Percentiles rank a stretch among this genome's conserved stretches.
These are phyloP conservation scores for Zaprionus africanus DNA, from an alignment of 1,140 invertebrate genomes.

Conservation along the genomic window DNA sequence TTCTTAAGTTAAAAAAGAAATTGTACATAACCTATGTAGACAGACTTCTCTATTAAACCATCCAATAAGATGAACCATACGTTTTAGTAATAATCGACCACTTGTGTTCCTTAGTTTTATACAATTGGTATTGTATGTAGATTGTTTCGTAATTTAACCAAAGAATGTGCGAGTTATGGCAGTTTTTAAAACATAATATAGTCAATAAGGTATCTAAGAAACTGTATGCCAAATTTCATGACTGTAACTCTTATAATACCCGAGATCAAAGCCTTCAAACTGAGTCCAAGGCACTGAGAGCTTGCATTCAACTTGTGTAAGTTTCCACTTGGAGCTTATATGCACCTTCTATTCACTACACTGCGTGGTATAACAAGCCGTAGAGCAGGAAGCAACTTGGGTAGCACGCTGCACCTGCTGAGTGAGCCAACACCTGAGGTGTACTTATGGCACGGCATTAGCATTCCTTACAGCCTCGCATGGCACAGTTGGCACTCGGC, in stretches of 20 bases:
- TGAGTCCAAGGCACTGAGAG: neutral
- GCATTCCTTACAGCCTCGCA: conserved; percentile 77
- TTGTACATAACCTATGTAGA: too few relatives aligned
- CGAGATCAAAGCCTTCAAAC: neutral
- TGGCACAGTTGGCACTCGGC: conserved; percentile 7
- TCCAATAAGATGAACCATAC: too few relatives aligned
- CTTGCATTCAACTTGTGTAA: neutral
- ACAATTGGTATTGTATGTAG: too few relatives aligned
- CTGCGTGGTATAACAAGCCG: conserved; percentile 1
- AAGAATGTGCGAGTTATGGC: too few relatives aligned
- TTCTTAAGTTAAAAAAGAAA: too few relatives aligned
- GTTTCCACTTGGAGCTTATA: too few relatives aligned
- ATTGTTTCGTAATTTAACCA: too few relatives aligned
- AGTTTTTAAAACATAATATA: neutral
- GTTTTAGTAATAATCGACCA: too few relatives aligned
- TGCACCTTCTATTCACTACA: neutral
- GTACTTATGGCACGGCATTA: conserved; percentile 78
- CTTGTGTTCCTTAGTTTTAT: too few relatives aligned
- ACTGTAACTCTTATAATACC: neutral
- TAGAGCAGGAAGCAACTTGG: conserved; percentile 12
- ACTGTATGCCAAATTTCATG: neutral
- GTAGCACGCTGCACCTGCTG: neutral
- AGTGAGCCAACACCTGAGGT: conserved; percentile 71
- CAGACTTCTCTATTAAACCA: too few relatives aligned
- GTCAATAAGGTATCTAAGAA: neutral